Evolutionary conservation across 2,797 vertebrate species (phyloP).

Genomic region (Falco cherrug): DNA sequence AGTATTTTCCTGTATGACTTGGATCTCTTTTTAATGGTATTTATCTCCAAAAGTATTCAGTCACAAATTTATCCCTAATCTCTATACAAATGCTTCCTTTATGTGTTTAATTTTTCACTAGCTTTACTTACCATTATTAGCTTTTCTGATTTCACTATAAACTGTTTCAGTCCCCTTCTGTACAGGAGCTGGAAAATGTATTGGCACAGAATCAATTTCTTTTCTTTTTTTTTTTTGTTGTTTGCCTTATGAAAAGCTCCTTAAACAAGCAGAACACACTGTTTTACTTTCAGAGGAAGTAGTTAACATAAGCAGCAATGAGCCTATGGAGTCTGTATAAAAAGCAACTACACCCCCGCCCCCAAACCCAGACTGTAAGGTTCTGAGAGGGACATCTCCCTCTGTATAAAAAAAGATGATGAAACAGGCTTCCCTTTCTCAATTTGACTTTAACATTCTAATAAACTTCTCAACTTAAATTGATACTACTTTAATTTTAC

Average conservation of each 20-base stretch:
- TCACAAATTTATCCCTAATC: neutral
- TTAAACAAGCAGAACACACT: slow-evolving; percentile 35
- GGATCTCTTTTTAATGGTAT: neutral
- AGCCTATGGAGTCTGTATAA: neutral
- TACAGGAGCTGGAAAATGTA: slow-evolving; percentile 82
- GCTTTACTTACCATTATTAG: slow-evolving; percentile 84
- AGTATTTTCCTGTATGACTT: neutral
- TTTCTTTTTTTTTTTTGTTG: neutral
- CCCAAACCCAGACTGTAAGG: neutral
- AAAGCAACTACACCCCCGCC: neutral
- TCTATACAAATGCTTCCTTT: slow-evolving; percentile 11
- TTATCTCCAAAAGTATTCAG: neutral
- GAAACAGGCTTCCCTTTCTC: neutral
- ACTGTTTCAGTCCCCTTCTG: slow-evolving; percentile 90
- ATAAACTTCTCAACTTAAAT: neutral
- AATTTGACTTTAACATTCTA: neutral
- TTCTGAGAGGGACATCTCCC: neutral
- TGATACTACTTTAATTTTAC: neutral
- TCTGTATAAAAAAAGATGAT: neutral
- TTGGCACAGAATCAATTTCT: slow-evolving; percentile 66
- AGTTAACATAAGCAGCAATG: neutral
- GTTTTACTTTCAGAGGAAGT: slow-evolving; percentile 24
- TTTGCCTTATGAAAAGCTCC: slow-evolving; percentile 23
- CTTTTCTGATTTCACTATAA: slow-evolving; percentile 93
- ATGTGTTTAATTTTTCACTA: slow-evolving; percentile 40